Evolutionary conservation across 2,113 vertebrate species (phyloP).

Genomic region (Ariopsis seemanni): DNA sequence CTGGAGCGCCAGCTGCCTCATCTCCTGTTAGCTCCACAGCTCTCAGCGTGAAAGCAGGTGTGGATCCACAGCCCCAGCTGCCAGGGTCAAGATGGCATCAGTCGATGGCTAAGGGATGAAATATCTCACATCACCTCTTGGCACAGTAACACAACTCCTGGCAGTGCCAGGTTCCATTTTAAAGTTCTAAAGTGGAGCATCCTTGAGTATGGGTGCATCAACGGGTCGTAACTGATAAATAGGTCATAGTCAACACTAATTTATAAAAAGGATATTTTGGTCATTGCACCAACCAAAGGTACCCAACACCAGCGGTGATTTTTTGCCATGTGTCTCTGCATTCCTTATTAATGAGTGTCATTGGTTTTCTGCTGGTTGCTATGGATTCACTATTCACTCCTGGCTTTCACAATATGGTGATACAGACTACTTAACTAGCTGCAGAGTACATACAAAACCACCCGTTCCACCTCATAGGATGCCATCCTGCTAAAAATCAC

Average conservation of each 20-base stretch:
- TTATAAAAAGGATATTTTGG: background rate
- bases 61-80: slow-evolving; percentile 8
- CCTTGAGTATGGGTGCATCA: background rate
- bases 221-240: background rate
- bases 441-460: background rate
- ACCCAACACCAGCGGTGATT: background rate
- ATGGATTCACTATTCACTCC: background rate
- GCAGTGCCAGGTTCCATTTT: slow-evolving; percentile 7
- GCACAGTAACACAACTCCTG: background rate
- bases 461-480: background rate
- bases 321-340: background rate
- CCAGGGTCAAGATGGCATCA: background rate
- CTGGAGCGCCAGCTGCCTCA: slow-evolving; percentile 31
- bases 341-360: background rate
- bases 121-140: slow-evolving; percentile 11
- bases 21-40: background rate
- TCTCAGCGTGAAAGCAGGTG: slow-evolving; percentile 15
- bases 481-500: background rate
- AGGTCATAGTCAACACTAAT: background rate
- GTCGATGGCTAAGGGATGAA: background rate
- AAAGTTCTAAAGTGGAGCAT: slow-evolving; percentile 10
- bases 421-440: background rate
- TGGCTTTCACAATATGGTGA: background rate
- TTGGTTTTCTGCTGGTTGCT: background rate
- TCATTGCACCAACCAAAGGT: background rate